These are phyloP conservation scores for Turritopsis rubra DNA, from an alignment of 30 jellyfish, hydroid and myxozoan genomes.

Conservation along the genomic window DNA sequence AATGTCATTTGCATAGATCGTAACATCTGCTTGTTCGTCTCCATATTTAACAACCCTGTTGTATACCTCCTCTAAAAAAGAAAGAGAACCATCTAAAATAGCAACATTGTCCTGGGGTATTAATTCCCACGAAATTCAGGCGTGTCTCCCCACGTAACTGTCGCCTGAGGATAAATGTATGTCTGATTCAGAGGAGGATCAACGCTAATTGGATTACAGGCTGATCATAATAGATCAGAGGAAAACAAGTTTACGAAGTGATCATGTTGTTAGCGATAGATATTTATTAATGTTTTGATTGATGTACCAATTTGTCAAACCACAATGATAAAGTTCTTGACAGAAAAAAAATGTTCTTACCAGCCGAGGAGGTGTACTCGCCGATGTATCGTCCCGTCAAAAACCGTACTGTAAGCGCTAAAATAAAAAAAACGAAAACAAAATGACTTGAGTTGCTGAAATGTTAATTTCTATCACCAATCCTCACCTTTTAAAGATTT, in stretches of 20 bases:
- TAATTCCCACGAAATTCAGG: background rate
- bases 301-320: background rate
- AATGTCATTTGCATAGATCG: constrained; percentile 18
- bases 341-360: background rate
- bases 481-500: too few relatives aligned
- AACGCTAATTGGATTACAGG: background rate
- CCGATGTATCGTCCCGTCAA: constrained; percentile 22
- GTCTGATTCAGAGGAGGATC: background rate
- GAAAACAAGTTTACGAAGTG: background rate
- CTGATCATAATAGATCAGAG: background rate
- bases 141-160: background rate
- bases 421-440: background rate
- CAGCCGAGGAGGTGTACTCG: constrained; percentile 29
- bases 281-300: background rate
- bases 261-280: background rate
- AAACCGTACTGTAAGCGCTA: constrained; percentile 26
- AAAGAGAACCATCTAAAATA: background rate
- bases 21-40: constrained; percentile 30
- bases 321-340: background rate
- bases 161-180: background rate
- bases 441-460: background rate
- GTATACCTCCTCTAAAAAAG: constrained; percentile 21
- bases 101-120: too few relatives aligned
- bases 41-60: constrained; percentile 9
- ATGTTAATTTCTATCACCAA: too few relatives aligned